Evolutionary conservation across 2,113 vertebrate species (phyloP).

Genomic region (Candoia aspera): DNA sequence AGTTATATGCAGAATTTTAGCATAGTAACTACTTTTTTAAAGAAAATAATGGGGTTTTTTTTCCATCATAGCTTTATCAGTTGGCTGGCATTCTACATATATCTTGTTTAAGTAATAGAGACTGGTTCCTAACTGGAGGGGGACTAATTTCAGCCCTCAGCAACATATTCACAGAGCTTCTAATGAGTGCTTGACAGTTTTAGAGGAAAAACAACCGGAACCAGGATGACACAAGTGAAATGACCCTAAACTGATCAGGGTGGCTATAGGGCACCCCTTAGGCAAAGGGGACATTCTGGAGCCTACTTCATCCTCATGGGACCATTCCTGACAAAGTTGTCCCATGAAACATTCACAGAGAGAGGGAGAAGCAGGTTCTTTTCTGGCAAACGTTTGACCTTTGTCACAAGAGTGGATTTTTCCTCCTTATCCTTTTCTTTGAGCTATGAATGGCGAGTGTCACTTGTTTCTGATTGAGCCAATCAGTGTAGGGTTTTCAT

Average conservation of each 20-base stretch:
- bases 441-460: constrained; percentile 50
- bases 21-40: constrained; percentile 29
- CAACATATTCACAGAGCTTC: constrained; percentile 47
- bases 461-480: constrained; percentile 40
- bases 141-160: constrained; percentile 57
- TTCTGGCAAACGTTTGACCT: constrained; percentile 77
- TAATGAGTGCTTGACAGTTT: constrained; percentile 52
- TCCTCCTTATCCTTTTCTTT: constrained; percentile 66
- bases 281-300: constrained; percentile 71
- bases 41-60: neutral
- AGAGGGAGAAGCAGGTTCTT: constrained; percentile 56
- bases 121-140: constrained; percentile 3
- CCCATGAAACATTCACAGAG: constrained; percentile 57
- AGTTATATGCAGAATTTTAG: constrained; percentile 32
- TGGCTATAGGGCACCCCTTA: constrained; percentile 66
- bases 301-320: constrained; percentile 74
- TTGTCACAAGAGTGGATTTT: constrained; percentile 72
- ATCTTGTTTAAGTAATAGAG: constrained; percentile 60
- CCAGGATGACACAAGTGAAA: constrained; percentile 62
- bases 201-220: constrained; percentile 70
- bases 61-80: constrained; percentile 25
- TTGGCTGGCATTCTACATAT: constrained; percentile 47
- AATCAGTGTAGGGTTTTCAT: neutral
- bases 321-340: constrained; percentile 67
- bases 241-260: constrained; percentile 72